These are phyloP conservation scores for Muntiacus muntjak DNA, from an alignment of 2,113 vertebrate genomes.

Conservation along the genomic window DNA sequence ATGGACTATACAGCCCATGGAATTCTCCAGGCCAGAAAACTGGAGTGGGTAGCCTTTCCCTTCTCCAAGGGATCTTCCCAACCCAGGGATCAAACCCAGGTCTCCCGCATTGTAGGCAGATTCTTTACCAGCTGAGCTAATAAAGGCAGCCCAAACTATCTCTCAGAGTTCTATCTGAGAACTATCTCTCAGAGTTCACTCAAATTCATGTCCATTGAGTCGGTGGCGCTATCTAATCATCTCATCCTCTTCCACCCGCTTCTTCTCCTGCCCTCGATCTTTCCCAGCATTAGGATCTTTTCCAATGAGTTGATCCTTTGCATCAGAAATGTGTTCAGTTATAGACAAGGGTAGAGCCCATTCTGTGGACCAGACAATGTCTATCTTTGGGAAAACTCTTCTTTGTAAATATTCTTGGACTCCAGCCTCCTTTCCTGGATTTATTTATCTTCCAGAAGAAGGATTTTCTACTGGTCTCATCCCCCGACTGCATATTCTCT, in stretches of 20 bases:
- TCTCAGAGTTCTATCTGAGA: not conserved
- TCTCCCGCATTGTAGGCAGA: rapidly evolving
- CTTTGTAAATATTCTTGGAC: not conserved
- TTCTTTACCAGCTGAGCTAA: not conserved
- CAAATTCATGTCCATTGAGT: not conserved
- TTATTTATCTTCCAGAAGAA: not conserved
- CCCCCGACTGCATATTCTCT: not conserved
- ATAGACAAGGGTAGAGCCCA: rapidly evolving
- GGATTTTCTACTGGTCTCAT: not conserved
- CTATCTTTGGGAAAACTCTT: not conserved
- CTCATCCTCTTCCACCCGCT: not conserved
- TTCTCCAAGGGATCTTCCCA: not conserved
- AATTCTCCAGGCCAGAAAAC: not conserved
- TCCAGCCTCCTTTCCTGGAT: not conserved
- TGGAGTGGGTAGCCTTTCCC: not conserved
- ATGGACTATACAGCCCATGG: not conserved
- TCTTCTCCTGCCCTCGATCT: not conserved
- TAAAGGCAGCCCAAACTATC: not conserved
- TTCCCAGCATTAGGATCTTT: not conserved
- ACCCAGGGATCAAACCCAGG: not conserved
- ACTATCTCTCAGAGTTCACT: not conserved
- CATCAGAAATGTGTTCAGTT: not conserved
- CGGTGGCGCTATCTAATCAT: not conserved
- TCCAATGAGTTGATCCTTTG: not conserved
- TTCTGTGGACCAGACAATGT: not conserved